Percentiles rank a stretch among this genome's conserved stretches.
phyloP scores from a whole-genome alignment of 2,888 invertebrate genomes.

The Pelosia muscerda region DNA sequence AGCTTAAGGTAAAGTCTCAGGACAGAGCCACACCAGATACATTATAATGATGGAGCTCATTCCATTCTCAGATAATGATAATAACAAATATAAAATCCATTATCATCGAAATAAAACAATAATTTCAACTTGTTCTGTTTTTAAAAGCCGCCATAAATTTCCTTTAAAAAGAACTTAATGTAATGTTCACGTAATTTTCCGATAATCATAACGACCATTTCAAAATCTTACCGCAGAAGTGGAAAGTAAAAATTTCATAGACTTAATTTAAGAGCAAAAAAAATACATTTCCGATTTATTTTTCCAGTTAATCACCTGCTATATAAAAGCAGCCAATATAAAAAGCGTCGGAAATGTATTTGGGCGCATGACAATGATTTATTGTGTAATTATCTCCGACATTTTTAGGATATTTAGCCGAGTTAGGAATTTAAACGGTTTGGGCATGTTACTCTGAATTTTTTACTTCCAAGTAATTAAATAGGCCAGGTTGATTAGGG shows the following conservation, averaged over 20 bases:
- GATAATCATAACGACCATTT: neutral
- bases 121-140: no score
- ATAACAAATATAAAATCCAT: neutral
- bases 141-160: no score
- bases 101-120: no score
- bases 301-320: conserved; percentile 28
- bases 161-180: no score
- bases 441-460: conserved; percentile 35
- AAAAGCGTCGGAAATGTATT: conserved; percentile 48
- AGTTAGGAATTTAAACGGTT: conserved; percentile 48
- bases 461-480: conserved; percentile 49
- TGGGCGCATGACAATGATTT: conserved; percentile 58
- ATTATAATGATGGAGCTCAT: no score
- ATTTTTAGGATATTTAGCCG: conserved; percentile 57
- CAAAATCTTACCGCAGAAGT: neutral
- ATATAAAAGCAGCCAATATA: conserved; percentile 36
- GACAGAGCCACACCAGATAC: no score
- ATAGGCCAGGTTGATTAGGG: conserved; percentile 53
- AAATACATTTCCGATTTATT: conserved; percentile 27
- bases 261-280: conserved; percentile 4
- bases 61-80: no score
- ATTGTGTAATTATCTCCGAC: conserved; percentile 63
- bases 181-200: neutral
- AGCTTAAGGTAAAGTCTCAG: no score
- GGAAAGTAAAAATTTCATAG: neutral